Base-by-base conservation (phyloP, 2,113 vertebrate genomes). In the Amblyornis subalaris region DNA sequence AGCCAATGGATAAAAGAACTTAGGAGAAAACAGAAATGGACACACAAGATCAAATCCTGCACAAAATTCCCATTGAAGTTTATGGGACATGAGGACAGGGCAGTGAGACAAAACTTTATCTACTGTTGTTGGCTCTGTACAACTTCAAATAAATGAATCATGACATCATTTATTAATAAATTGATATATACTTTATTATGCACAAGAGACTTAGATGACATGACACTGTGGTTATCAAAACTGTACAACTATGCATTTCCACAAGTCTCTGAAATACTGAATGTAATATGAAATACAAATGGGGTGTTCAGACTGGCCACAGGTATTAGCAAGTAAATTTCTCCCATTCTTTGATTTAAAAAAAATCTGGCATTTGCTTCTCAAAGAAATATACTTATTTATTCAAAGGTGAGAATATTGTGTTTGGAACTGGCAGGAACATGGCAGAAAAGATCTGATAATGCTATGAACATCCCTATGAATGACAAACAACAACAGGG, bases 101-200 rank as follows among this genome's bases (percentile, higher is more conserved):
- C 48, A 62, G 23, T 6, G 60, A 93, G 40, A 65, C 17, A 60
- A 38, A 90, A 66, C 29, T 54, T 7, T 1, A 77, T n/a, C 64
- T 73, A n/a, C 48, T 65, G 29, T 35, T 29, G 11, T 54, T 72
- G 67, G 53, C 8, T 93, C 33, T 69, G 60, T 58, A 88, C 22
- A 70, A 90, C 26, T 81, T 70, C 33, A 77, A 88, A 88, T 44
- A 93, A 95, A 93, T 54, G 17, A 94, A 72, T 26, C 45, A 85
- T 9, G 0, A 35, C 18, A 53, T 26, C 51, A 71, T 2, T 88
- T 93, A 76, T 94, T 96, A 97, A 96, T 98, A 97, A 96, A 95
- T 31, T 71, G 96, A 96, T 97, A 98, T 97, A 98, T 96, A 96
- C 90, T 98, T 98, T 98, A 98, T 98, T 98, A 98, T 89, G 97